Evolutionary conservation across 2,888 invertebrate species (phyloP).

Genomic region (Polymixis flavicincta): DNA sequence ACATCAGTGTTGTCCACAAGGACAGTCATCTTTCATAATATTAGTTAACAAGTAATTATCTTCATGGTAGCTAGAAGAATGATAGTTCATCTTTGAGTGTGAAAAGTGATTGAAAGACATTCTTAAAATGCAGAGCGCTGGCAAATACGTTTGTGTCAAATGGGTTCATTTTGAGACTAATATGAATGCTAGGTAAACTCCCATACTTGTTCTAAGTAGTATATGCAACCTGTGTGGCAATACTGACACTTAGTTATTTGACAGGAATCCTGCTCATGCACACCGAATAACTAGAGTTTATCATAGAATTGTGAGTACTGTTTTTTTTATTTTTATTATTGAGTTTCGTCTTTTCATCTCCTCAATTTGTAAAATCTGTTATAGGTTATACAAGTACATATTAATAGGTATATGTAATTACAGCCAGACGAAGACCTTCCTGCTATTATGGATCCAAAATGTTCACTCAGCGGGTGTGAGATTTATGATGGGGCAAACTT

Average conservation of each 20-base stretch:
- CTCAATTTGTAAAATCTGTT: neutral
- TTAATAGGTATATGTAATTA: conserved; percentile 34
- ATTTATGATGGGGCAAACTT: conserved; percentile 77
- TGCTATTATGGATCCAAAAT: conserved; percentile 86
- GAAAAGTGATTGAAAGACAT: conserved; percentile 12
- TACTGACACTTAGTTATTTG: conserved; percentile 18
- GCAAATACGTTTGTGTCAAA: conserved; percentile 31
- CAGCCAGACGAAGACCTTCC: conserved; percentile 62
- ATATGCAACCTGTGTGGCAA: conserved; percentile 4
- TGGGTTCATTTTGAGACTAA: conserved; percentile 51
- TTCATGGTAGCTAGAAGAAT: conserved; percentile 21
- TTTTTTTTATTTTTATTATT: neutral
- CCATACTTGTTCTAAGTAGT: conserved; percentile 27
- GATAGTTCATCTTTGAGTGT: conserved; percentile 3
- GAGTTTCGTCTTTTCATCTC: neutral
- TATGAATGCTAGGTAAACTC: conserved; percentile 55
- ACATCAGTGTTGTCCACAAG: neutral
- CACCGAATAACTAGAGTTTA: conserved; percentile 62
- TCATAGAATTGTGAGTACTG: conserved; percentile 58
- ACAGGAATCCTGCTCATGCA: conserved; percentile 74
- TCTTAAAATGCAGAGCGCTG: conserved; percentile 41
- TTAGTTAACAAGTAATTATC: conserved; percentile 11
- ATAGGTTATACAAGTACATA: neutral
- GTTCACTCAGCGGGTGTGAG: conserved; percentile 81
- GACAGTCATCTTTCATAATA: conserved; percentile 5